Evolutionary conservation across 2,888 invertebrate species (phyloP), one percentile per base, ranked within the genome.

Genomic region (Euphydryas editha): DNA sequence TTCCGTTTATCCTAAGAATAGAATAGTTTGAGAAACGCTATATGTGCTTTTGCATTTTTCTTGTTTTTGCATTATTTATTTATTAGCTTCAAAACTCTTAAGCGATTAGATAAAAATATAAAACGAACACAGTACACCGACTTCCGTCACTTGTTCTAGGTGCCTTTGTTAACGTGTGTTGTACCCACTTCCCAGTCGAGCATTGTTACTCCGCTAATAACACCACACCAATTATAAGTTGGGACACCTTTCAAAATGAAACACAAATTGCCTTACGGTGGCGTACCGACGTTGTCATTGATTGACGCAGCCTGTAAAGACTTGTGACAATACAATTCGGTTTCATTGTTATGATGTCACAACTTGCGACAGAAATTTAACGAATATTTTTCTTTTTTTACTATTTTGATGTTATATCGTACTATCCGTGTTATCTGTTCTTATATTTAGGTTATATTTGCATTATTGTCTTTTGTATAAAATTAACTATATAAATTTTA

Each of bases 191-290:
- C 51, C 62, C 68, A 49, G 44, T 51, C 46, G 84, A 79, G 73
- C 73, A 74, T 76, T 75, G 76, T 76, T 69, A 67, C 67, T 68
- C 60, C 63, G 72, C 68, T 76, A 72, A 75, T 74, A 74, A 73
- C 71, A 63, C 80, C 72, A 77, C 83, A 79, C 82, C 87, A 89
- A 90, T 90, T 89, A 88, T 82, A 79, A 79, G 75, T 78, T 76
- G 71, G 73, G 67, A 72, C 71, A 73, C 74, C 73, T 75, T 77
- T 78, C 77, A 75, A 72, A 72, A 71, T 69, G 68, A 68, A 63
- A 58, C 69, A 69, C 74, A 74, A 77, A 78, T 76, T 76, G 73
- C 73, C 72, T 65, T 62, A 64, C 59, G 67, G 62, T 67, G 47
- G 47, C 67, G 70, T 68, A 57, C 60, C 61, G 56, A 65, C 65